Conservation (phyloP, 2,113 vertebrate species). For the Mola mola region DNA sequence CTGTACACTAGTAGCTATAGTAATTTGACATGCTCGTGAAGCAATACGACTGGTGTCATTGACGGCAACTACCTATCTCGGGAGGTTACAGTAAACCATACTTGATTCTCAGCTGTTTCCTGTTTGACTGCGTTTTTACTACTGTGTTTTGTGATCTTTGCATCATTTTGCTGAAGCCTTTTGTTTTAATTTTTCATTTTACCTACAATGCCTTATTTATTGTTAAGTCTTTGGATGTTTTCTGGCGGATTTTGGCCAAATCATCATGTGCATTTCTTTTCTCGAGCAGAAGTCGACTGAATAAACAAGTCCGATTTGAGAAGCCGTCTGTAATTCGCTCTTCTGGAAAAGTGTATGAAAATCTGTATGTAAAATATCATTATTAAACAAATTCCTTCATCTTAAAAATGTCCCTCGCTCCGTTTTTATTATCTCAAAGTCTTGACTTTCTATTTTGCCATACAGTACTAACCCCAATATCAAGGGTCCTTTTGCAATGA, state of each 20-base stretch:
- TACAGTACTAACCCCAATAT: too few species aligned
- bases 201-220: conserved; percentile 78
- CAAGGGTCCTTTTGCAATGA: too few species aligned
- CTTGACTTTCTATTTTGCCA: not conserved
- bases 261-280: conserved; percentile 25
- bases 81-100: conserved; percentile 37
- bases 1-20: conserved; percentile 38
- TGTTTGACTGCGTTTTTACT: conserved; percentile 27
- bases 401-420: conserved; percentile 9
- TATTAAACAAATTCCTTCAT: conserved; percentile 59
- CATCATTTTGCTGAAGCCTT: conserved; percentile 25
- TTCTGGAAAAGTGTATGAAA: conserved; percentile 20
- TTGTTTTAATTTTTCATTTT: conserved; percentile 51
- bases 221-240: conserved; percentile 44
- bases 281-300: conserved; percentile 61
- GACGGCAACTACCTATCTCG: conserved; percentile 22
- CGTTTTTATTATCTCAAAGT: not conserved
- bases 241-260: conserved; percentile 42
- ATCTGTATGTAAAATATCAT: conserved; percentile 48
- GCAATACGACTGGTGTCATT: conserved; percentile 50
- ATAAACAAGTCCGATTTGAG: conserved; percentile 42
- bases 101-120: conserved; percentile 48
- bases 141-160: conserved; percentile 39
- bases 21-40: conserved; percentile 46
- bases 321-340: conserved; percentile 16